These are phyloP conservation scores for Sphenodon punctatus DNA, from an alignment of 2,797 vertebrate species.

Conservation along the genomic window DNA sequence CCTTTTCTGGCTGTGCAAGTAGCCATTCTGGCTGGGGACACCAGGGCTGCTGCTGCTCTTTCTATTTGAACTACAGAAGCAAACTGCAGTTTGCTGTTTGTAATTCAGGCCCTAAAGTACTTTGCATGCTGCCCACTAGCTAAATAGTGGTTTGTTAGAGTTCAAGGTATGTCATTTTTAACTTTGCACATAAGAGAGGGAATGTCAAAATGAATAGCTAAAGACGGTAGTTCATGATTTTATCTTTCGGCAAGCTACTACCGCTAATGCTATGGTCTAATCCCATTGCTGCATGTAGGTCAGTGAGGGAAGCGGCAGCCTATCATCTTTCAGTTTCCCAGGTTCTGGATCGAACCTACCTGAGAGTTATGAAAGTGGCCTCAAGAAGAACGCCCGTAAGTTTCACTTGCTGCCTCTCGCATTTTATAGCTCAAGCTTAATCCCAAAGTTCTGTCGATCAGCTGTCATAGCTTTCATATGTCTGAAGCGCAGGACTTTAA, in stretches of 20 bases:
- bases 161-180: background rate
- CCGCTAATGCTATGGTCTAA: conserved; percentile 10
- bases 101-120: too few relatives aligned
- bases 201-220: background rate
- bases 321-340: conserved; percentile 73
- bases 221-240: background rate
- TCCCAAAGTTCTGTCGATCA: background rate
- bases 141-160: background rate
- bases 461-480: background rate
- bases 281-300: conserved; percentile 56
- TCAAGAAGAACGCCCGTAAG: conserved; percentile 83
- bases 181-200: background rate
- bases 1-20: too few relatives aligned
- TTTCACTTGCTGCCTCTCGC: background rate
- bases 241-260: background rate
- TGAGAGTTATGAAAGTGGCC: conserved; percentile 75
- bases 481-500: background rate
- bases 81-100: too few relatives aligned
- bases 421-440: background rate
- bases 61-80: too few relatives aligned
- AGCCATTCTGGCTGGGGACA: too few relatives aligned
- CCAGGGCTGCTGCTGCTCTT: too few relatives aligned
- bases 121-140: background rate
- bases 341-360: conserved; percentile 71
- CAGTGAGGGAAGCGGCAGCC: conserved; percentile 78